Evolutionary conservation across 2,888 invertebrate species (phyloP).

Genomic region (Sycophila texana): DNA sequence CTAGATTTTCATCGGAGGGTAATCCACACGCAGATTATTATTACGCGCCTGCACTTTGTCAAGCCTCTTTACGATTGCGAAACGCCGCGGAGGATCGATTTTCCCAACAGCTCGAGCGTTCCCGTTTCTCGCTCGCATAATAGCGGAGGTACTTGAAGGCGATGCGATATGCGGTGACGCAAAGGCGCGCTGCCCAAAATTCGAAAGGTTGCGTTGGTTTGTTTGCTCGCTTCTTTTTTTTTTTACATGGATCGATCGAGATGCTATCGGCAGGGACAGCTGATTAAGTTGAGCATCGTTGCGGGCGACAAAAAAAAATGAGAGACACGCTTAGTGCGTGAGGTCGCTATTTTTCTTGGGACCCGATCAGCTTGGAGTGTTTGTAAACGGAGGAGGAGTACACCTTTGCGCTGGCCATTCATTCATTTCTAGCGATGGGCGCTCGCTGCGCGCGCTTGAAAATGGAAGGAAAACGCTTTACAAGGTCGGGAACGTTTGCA

Average conservation of each 20-base stretch:
- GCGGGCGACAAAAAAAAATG: neutral
- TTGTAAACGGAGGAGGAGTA: neutral
- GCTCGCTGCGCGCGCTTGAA: neutral
- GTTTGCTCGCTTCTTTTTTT: neutral
- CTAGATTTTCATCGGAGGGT: slow-evolving; percentile 38
- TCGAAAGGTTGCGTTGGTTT: neutral
- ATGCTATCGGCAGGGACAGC: slow-evolving; percentile 1
- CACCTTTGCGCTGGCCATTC: slow-evolving; percentile 17
- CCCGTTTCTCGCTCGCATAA: neutral
- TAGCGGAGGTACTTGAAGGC: neutral
- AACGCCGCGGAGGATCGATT: slow-evolving; percentile 23
- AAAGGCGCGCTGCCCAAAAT: slow-evolving; percentile 16
- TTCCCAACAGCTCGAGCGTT: slow-evolving; percentile 23
- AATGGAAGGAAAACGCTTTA: slow-evolving; percentile 2
- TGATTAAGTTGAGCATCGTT: neutral
- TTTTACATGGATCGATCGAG: neutral
- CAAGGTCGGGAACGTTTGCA: slow-evolving; percentile 21
- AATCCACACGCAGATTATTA: slow-evolving; percentile 42
- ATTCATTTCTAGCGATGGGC: slow-evolving; percentile 7
- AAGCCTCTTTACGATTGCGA: slow-evolving; percentile 49
- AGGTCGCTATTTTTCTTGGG: neutral
- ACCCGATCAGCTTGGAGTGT: neutral
- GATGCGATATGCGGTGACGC: neutral
- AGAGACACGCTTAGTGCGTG: neutral
- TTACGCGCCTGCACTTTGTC: slow-evolving; percentile 21